These are phyloP conservation scores for Lagopus leucura DNA, from an alignment of 2,113 vertebrate genomes.

Conservation along the genomic window DNA sequence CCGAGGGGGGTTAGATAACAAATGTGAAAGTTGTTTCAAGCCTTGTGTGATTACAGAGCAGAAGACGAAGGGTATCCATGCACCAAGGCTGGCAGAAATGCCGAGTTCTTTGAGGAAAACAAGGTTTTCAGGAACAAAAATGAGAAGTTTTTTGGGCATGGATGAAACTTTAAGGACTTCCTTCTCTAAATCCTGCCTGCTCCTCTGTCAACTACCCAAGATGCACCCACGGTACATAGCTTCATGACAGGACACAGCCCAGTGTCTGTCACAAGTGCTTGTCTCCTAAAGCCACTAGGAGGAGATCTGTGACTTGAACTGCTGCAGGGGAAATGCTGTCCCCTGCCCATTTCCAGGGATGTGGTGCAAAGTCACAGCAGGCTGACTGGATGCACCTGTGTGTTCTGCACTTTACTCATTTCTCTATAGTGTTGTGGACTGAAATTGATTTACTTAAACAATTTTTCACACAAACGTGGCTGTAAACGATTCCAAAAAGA, in stretches of 20 bases:
- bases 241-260: neutral
- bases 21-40: neutral
- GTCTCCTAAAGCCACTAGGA: neutral
- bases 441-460: constrained; percentile 63
- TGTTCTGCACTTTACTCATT: constrained; percentile 39
- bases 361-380: constrained; percentile 15
- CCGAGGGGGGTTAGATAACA: neutral
- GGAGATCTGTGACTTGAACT: constrained; percentile 49
- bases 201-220: neutral
- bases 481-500: constrained; percentile 14
- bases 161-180: neutral
- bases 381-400: constrained; percentile 54
- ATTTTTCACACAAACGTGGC: neutral
- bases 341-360: constrained; percentile 16
- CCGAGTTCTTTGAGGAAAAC: neutral
- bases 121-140: neutral
- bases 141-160: neutral
- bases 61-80: neutral
- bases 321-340: constrained; percentile 14
- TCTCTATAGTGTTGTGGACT: constrained; percentile 22
- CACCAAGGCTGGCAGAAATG: neutral
- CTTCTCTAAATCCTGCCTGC: neutral
- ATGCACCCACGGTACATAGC: neutral
- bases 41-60: fast-evolving
- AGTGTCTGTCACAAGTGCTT: neutral